phyloP scores from a whole-genome alignment of 2,888 invertebrate species.

The Parnassius orleans region DNA sequence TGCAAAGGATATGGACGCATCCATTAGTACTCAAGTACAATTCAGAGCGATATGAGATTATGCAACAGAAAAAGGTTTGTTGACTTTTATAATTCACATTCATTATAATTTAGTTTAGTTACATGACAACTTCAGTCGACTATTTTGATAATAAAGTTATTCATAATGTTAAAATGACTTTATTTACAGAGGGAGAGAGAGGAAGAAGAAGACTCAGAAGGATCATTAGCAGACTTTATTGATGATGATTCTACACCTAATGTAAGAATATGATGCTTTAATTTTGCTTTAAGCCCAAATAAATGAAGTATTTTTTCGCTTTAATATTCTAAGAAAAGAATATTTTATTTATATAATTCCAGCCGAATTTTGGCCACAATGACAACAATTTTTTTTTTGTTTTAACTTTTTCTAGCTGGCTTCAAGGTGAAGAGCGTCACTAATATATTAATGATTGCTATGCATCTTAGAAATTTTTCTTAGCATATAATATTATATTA shows the following conservation, averaged over 20 bases:
- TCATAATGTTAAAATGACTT: background rate
- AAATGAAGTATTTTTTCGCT: no score
- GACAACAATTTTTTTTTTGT: no score
- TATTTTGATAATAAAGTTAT: background rate
- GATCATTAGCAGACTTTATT: slow-evolving; percentile 88
- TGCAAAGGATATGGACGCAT: slow-evolving; percentile 92
- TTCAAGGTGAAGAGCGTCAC: no score
- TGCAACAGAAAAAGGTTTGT: slow-evolving; percentile 77
- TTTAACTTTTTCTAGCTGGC: no score
- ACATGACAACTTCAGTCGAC: no score
- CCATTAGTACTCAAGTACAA: slow-evolving; percentile 87
- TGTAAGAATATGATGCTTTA: slow-evolving; percentile 38
- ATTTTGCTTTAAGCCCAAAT: no score
- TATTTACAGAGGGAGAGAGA: slow-evolving; percentile 70
- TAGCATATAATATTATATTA: no score
- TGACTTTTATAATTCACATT: background rate
- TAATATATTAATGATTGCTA: no score
- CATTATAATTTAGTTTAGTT: background rate
- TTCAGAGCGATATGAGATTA: slow-evolving; percentile 78
- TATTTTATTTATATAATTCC: no score
- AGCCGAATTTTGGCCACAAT: no score
- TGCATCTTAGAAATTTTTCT: no score
- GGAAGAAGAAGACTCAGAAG: slow-evolving; percentile 84
- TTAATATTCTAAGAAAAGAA: no score
- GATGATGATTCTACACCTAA: slow-evolving; percentile 79